Percentiles rank a stretch among this genome's conserved stretches.
These are phyloP conservation scores for Ctenosaura bakeri DNA, from an alignment of 2,797 vertebrate genomes.

Conservation along the genomic window DNA sequence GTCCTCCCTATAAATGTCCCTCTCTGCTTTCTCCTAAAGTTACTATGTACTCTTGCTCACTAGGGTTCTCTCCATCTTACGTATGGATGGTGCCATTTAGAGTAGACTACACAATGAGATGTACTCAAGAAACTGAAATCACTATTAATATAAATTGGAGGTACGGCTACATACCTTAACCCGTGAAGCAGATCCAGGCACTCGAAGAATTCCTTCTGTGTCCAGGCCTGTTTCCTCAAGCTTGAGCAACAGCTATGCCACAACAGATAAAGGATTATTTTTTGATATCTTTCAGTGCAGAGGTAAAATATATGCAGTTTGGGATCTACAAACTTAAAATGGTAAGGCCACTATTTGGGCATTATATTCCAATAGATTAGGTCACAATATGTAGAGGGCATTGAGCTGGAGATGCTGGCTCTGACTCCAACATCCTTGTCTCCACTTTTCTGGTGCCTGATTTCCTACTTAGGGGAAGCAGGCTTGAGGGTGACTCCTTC, in stretches of 20 bases:
- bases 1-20: not conserved
- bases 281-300: conserved; percentile 12
- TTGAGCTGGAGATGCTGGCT: not conserved
- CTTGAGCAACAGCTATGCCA: conserved; percentile 88
- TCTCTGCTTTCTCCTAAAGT: not conserved
- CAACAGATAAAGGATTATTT: conserved; percentile 33
- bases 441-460: too few species aligned
- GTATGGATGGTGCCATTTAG: not conserved
- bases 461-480: not conserved
- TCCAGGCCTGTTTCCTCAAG: conserved; percentile 93
- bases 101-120: not conserved
- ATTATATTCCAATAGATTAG: not conserved
- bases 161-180: conserved; percentile 86
- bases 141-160: not conserved
- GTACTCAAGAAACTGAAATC: not conserved
- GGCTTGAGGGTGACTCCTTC: not conserved
- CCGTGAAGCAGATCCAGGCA: conserved; percentile 93
- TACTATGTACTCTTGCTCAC: not conserved
- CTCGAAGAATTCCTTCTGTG: conserved; percentile 95
- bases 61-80: not conserved
- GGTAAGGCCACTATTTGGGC: not conserved
- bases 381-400: not conserved
- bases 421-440: not conserved
- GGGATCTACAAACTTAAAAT: not conserved
- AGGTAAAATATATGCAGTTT: not conserved